phyloP scores from a whole-genome alignment of 64 coral and sea anemone species.

The Exaiptasia diaphana region DNA sequence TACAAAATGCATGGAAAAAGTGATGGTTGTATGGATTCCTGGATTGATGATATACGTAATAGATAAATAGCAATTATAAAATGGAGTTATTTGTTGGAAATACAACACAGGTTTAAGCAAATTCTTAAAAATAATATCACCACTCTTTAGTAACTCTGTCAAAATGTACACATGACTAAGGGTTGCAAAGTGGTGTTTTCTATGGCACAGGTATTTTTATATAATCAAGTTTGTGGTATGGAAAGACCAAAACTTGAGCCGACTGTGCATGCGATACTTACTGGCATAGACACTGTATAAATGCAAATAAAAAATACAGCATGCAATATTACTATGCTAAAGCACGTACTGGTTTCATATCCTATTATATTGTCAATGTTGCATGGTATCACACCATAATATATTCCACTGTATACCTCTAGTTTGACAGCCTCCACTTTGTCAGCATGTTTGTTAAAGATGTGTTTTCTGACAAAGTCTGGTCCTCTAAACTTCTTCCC shows the following conservation, averaged over 20 bases:
- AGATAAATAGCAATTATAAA: too few species aligned
- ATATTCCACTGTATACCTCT: too few species aligned
- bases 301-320: too few species aligned
- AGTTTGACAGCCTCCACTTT: constrained; percentile 91
- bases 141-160: constrained; percentile 65
- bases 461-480: constrained; percentile 96
- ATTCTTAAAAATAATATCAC: not conserved
- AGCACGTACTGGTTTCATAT: too few species aligned
- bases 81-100: too few species aligned
- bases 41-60: too few species aligned
- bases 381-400: too few species aligned
- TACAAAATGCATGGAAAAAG: not conserved
- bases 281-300: too few species aligned
- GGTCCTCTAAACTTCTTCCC: constrained; percentile 98
- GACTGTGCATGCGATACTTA: constrained; percentile 69
- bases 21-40: not conserved
- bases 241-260: constrained; percentile 40
- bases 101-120: not conserved
- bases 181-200: constrained; percentile 68
- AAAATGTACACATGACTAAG: constrained; percentile 50
- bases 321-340: too few species aligned
- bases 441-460: constrained; percentile 97
- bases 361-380: too few species aligned
- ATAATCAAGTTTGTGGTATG: constrained; percentile 43
- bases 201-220: constrained; percentile 39